Evolutionary conservation across 2,113 vertebrate species (phyloP).

Genomic region (Petrocephalus zakoni): DNA sequence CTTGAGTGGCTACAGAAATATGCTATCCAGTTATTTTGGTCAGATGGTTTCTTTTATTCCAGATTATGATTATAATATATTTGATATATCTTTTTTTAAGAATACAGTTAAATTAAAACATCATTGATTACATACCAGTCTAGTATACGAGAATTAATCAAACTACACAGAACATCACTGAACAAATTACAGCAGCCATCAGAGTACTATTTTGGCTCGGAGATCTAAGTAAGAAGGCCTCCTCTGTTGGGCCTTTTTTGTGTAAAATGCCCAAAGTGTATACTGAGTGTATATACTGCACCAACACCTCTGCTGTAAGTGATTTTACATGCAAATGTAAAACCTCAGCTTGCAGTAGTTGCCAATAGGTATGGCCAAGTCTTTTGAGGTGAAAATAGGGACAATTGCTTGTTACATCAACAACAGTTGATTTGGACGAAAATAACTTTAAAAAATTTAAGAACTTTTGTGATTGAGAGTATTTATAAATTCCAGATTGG

Average conservation of each 20-base stretch:
- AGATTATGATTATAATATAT: background rate
- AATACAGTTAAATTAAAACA: background rate
- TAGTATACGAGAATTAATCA: conserved; percentile 29
- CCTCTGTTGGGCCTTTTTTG: background rate
- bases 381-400: background rate
- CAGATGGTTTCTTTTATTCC: background rate
- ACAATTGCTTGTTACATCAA: background rate
- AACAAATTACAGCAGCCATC: conserved; percentile 22
- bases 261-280: background rate
- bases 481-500: background rate
- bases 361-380: background rate
- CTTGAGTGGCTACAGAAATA: background rate
- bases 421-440: background rate
- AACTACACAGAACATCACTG: conserved; percentile 38
- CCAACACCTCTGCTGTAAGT: background rate
- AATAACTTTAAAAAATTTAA: background rate
- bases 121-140: conserved; percentile 24
- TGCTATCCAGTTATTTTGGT: background rate
- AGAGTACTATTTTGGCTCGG: conserved; percentile 28
- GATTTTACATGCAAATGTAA: background rate
- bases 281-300: background rate
- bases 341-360: background rate
- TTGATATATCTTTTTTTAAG: background rate
- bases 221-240: conserved; percentile 31
- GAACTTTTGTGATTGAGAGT: background rate